Conservation (phyloP, 2,797 vertebrate species). For the Tokudaia muenninki region DNA sequence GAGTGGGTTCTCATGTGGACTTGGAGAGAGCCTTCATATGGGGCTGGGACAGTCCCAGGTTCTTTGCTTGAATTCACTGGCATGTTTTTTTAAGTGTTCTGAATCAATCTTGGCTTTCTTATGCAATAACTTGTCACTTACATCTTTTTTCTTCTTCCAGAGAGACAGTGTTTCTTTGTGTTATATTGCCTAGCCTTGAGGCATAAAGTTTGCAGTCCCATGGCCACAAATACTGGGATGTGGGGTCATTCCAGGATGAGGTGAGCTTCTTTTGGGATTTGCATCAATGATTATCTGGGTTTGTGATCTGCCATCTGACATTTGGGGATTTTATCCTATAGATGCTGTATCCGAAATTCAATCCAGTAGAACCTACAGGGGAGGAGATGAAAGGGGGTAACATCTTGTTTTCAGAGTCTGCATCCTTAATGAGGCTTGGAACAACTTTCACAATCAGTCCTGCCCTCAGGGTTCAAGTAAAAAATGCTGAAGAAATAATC, state of each 20-base stretch:
- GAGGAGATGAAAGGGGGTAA: background rate
- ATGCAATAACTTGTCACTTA: background rate
- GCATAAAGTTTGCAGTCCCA: background rate
- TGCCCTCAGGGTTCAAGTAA: conserved; percentile 3
- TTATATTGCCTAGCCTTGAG: background rate
- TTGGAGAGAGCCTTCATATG: background rate
- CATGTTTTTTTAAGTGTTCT: background rate
- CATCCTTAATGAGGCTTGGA: background rate
- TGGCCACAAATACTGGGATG: background rate
- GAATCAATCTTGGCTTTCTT: background rate
- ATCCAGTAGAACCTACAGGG: background rate
- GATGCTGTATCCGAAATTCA: background rate
- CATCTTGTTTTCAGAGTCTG: background rate
- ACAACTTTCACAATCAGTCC: conserved; percentile 15
- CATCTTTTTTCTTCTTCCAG: background rate
- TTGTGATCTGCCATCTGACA: background rate
- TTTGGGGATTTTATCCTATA: background rate
- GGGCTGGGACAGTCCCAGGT: no score
- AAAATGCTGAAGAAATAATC: conserved; percentile 40
- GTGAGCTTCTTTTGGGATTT: background rate
- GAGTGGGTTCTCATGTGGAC: background rate
- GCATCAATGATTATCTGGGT: background rate
- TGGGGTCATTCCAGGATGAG: background rate
- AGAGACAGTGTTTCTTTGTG: background rate
- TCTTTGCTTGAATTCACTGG: background rate